Percentiles rank a stretch among this genome's conserved stretches.
Conservation (phyloP, 2,113 vertebrate genomes). For the Callipepla squamata region DNA sequence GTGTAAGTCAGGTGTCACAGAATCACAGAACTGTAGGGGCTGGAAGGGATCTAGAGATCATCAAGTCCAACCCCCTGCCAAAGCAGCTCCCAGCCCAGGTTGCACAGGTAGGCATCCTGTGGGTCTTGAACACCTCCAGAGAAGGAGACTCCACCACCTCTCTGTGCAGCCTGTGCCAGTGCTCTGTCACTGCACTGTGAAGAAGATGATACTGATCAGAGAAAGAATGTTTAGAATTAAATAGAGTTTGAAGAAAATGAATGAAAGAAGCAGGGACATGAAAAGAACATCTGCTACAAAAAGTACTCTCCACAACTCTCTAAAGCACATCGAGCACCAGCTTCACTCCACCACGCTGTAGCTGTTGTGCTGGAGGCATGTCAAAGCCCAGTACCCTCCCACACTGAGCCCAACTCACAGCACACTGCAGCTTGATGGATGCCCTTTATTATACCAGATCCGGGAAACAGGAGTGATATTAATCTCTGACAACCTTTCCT, state of each 20-base stretch:
- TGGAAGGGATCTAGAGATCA: too few relatives aligned
- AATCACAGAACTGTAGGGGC: too few relatives aligned
- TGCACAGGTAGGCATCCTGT: too few relatives aligned
- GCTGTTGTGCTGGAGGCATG: neutral
- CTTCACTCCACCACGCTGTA: neutral
- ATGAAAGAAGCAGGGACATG: neutral
- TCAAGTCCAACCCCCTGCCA: too few relatives aligned
- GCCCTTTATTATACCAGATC: neutral
- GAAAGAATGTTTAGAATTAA: neutral
- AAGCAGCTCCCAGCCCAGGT: too few relatives aligned
- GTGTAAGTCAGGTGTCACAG: neutral
- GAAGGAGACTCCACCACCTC: too few relatives aligned
- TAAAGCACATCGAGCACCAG: neutral
- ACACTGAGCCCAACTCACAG: neutral
- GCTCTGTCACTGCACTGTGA: too few relatives aligned
- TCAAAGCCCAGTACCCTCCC: neutral
- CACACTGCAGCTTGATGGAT: rapidly evolving
- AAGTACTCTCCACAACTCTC: neutral
- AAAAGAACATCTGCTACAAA: neutral
- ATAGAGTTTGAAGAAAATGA: neutral
- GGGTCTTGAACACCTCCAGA: too few relatives aligned
- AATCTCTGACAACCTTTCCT: neutral
- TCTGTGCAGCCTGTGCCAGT: too few relatives aligned
- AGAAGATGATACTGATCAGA: neutral
- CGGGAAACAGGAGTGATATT: neutral